Evolutionary conservation across 2,113 vertebrate genomes (phyloP).

Genomic region (Heterochromis multidens): DNA sequence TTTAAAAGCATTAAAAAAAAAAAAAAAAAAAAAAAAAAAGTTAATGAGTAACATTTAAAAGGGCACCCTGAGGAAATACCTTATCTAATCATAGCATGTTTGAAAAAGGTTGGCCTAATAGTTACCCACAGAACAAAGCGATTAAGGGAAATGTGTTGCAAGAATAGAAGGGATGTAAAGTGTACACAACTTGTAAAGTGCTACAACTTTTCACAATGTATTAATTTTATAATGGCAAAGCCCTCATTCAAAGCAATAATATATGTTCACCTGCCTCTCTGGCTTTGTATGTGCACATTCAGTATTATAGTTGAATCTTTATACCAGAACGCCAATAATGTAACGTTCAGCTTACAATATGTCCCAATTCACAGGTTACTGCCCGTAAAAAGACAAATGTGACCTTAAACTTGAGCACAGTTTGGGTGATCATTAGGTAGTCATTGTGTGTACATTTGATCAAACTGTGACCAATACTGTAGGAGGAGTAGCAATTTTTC

Average conservation of each 20-base stretch:
- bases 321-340: not conserved
- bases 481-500: no score
- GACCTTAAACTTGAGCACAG: no score
- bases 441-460: no score
- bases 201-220: not conserved
- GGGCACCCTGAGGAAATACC: not conserved
- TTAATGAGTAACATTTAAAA: conserved; percentile 44
- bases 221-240: not conserved
- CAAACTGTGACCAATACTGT: no score
- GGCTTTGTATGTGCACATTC: not conserved
- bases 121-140: not conserved
- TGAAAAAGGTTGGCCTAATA: not conserved
- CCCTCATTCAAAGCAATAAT: not conserved
- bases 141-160: not conserved
- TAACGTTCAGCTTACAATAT: no score
- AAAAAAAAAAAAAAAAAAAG: no score
- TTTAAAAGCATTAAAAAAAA: no score
- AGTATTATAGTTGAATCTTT: not conserved
- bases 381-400: no score
- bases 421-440: no score
- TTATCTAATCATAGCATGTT: conserved; percentile 39
- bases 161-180: not conserved
- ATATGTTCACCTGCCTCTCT: not conserved
- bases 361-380: no score
- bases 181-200: not conserved